Percentiles rank a stretch among this genome's conserved stretches.
Conservation (phyloP, 2,888 invertebrate genomes). For the Diarsia brunnea region DNA sequence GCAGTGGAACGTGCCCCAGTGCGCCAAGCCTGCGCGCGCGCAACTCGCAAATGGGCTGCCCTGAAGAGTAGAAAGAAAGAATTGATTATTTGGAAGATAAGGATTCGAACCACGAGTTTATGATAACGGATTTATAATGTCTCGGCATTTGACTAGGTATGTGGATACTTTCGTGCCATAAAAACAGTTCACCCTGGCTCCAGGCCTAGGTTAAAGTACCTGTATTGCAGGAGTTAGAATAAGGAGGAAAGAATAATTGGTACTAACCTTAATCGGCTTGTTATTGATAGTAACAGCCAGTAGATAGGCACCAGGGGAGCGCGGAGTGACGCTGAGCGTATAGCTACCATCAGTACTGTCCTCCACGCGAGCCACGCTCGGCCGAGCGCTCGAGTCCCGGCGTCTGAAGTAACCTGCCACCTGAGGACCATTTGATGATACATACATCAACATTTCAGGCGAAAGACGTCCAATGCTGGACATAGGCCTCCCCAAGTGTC, state of each 20-base stretch:
- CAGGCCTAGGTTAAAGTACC: too few relatives aligned
- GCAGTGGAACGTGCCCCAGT: conserved; percentile 94
- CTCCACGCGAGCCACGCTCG: conserved; percentile 87
- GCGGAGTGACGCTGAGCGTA: conserved; percentile 91
- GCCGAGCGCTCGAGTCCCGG: conserved; percentile 83
- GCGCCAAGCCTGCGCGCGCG: conserved; percentile 92
- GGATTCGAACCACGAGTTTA: neutral
- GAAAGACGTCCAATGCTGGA: too few relatives aligned
- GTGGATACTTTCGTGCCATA: neutral
- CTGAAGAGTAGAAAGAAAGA: conserved; percentile 77
- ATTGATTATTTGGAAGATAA: neutral
- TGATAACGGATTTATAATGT: neutral
- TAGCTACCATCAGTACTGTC: conserved; percentile 93
- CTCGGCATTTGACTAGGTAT: neutral
- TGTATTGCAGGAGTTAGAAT: too few relatives aligned
- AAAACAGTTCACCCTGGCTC: too few relatives aligned
- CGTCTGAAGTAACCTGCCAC: conserved; percentile 90
- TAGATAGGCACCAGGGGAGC: conserved; percentile 91
- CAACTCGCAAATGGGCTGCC: conserved; percentile 93
- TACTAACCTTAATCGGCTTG: conserved; percentile 91
- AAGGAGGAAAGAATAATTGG: too few relatives aligned
- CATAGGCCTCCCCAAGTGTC: too few relatives aligned
- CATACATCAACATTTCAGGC: neutral
- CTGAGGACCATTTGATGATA: conserved; percentile 60
- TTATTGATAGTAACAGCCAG: conserved; percentile 92